Base-by-base conservation (phyloP, 2,888 invertebrate species). In the Phaedon cochleariae region DNA sequence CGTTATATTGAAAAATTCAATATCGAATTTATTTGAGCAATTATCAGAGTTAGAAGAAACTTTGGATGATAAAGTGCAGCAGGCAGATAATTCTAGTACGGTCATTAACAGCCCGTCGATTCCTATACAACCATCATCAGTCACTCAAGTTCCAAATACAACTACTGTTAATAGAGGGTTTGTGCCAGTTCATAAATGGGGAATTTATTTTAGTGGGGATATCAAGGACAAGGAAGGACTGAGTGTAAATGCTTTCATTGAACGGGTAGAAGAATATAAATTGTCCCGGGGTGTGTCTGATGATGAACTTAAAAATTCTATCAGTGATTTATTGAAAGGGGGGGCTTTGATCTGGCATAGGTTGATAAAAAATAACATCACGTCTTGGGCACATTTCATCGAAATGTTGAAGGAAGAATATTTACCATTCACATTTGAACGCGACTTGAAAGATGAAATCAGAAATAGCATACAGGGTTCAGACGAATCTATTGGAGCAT, bases 201-300 rank as follows among this genome's bases (percentile, higher is more conserved):
- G n/a, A n/a, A n/a, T 55, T 18, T 55, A 9, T 4, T 46, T 58
- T 58, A 54, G 17, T 21, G 17, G 45, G 58, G 12, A 29, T 20
- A 46, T 41, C 46, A 12, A 58, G 20, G 9, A 48, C 45, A 49
- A 1, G 67, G 59, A 10, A 64, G 61, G 31, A 18, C 20, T 57
- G 7, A 57, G 57, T 17, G 57, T 57, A 6, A 57, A 45, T 45
- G 57, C 57, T 15, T 57, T 57, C 26, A 18, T 45, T 17, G 57
- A 57, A 57, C 57, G 57, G 12, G 41, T 57, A 18, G 18, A 3
- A 12, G 21, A 57, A 21, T 57, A 41, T 12, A 37, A 41, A 41
- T 22, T 22, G 26, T 45, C 41, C 15, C 57, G 41, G n/a, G 29
- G 31, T 17, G 53, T 53, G 18, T 53, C 29, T 15, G 34, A 34